Base-by-base conservation (phyloP, 2,113 vertebrate genomes). In the Nothoprocta pentlandii region DNA sequence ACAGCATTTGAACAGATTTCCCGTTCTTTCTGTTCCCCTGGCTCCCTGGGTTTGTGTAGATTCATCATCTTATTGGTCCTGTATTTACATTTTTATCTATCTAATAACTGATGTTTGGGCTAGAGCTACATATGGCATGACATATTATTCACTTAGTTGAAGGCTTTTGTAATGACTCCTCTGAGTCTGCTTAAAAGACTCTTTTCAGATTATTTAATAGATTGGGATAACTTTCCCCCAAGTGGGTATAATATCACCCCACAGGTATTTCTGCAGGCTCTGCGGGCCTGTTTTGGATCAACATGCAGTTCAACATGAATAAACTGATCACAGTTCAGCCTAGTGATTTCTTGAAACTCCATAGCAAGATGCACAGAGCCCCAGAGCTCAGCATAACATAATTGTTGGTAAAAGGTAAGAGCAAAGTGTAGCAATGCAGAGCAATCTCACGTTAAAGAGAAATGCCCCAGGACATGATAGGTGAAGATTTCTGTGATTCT, bases 31-130 rank as follows among this genome's bases (percentile, higher is more conserved):
- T 84, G 34, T 56, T 94, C 62, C 77, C 74, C 34, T 71, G 80
- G 34, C 39, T 93, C 80, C 73, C 25, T 53, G 34, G 2, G 3
- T 94, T 93, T 87, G 53, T 41, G 44, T 81, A 46, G 54, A 79
- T 73, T 62, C 80, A 47, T 81, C 80, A 90, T 47, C 56, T 51
- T 41, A 46, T 86, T 0, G 0, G 51, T 89, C 41, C 30, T 61
- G 22, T 84, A 81, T 92, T 92, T 95, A 92, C 39, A 56, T 79
- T 93, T 93, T 88, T 90, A 51, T 56, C 86, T 89, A 1, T 64
- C 92, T 95, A 51, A 49, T 59, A 86, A 86, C 59, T 54, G 34
- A 26, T 75, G 42, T 71, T 90, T 93, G 77, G 73, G 22, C 73
- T 88, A 42, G 42, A 86, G 80, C 56, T 88, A 70, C 53, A 54